phyloP scores from a whole-genome alignment of 1,140 invertebrate species.

The Aphaenogaster rudis region DNA sequence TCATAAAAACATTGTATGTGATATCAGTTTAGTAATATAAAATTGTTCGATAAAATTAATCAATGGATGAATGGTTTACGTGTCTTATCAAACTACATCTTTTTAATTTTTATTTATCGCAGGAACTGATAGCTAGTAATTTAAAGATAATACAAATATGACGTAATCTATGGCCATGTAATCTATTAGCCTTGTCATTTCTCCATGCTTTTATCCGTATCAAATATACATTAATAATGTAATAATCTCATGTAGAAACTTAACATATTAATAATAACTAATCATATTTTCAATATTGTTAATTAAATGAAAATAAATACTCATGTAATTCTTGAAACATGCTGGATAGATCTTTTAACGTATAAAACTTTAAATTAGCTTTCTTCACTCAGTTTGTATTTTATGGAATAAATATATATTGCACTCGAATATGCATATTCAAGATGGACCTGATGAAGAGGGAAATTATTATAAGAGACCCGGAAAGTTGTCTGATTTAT shows the following conservation, averaged over 20 bases:
- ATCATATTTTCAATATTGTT: not conserved
- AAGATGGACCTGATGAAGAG: slow-evolving; percentile 96
- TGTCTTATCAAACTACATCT: not conserved
- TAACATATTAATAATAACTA: not conserved
- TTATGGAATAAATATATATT: not conserved
- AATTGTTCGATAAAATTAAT: slow-evolving; percentile 8
- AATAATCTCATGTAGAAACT: not conserved
- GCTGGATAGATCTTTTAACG: not conserved
- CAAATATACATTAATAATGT: not conserved
- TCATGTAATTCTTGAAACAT: not conserved
- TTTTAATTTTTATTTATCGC: not conserved
- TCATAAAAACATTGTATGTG: not conserved
- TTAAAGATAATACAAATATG: not conserved
- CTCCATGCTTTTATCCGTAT: not conserved
- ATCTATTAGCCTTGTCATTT: not conserved
- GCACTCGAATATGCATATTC: slow-evolving; percentile 87
- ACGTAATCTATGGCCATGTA: not conserved
- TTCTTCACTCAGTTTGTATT: not conserved
- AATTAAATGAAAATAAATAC: not conserved
- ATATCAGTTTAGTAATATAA: not conserved
- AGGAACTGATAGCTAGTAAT: not conserved
- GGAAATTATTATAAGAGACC: slow-evolving; percentile 96
- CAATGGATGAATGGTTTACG: not conserved
- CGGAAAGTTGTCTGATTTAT: slow-evolving; percentile 95
- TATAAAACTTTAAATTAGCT: not conserved